Percentiles rank a stretch among this genome's conserved stretches.
Evolutionary conservation across 2,797 vertebrate genomes (phyloP).

Genomic region (Pteropus rufus): DNA sequence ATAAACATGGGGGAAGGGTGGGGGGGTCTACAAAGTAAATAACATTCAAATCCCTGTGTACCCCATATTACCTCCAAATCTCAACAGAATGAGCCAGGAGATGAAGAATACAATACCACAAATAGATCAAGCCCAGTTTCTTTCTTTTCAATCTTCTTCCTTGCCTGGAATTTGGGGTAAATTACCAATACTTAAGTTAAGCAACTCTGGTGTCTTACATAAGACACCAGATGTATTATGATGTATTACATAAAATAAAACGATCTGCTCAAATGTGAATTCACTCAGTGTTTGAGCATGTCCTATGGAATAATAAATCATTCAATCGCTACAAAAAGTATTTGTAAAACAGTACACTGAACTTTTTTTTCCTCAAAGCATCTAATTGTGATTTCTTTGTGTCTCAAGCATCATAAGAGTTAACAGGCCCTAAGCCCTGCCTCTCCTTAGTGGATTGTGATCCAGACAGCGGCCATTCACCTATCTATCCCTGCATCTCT

Average conservation of each 20-base stretch:
- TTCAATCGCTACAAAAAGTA: neutral
- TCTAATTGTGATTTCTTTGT: constrained; percentile 1
- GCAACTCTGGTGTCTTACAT: too few relatives aligned
- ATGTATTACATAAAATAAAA: neutral
- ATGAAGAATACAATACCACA: neutral
- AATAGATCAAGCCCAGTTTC: neutral
- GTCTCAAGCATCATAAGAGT: neutral
- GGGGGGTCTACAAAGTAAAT: neutral
- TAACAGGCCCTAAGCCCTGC: neutral
- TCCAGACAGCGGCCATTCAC: neutral
- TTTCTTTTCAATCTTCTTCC: constrained; percentile 17
- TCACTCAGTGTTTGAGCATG: neutral
- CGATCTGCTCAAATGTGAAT: neutral
- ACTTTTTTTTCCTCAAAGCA: neutral
- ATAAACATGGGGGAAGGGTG: neutral
- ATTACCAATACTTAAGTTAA: too few relatives aligned
- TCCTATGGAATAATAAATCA: neutral
- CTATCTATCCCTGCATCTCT: neutral
- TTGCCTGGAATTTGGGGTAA: too few relatives aligned
- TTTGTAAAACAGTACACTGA: neutral
- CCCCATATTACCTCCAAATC: neutral
- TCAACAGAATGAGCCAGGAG: neutral
- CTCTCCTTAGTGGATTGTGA: neutral
- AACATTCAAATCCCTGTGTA: neutral
- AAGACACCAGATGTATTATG: too few relatives aligned